Base-by-base conservation (phyloP, 2,797 vertebrate genomes). In the Sebastiscus tertius region DNA sequence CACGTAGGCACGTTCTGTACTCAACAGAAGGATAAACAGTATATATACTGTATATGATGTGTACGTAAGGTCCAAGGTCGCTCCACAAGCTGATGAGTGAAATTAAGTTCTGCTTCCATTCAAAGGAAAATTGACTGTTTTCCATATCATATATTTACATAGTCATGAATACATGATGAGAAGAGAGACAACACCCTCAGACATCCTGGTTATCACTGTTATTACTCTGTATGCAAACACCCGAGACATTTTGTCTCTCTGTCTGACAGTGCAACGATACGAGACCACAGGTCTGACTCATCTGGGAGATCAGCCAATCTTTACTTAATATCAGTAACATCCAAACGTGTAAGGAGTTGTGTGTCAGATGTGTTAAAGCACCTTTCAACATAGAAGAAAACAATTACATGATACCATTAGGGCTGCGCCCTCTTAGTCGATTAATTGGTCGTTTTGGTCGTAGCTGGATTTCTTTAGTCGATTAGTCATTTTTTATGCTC, bases 101-200 rank as follows among this genome's bases (percentile, higher is more conserved):
- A 81, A 81, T 61, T 31, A 54, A 24, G 36, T 34, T 72, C 3
- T 18, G 46, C 46, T 27, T 55, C 13, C 16, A 31, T 62, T 80
- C n/a, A 63, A 12, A 83, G 61, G 64, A 61, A 85, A 84, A 78
- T 31, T 0, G 24, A 49, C 34, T 67, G 55, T 72, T 85, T 77
- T 82, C 26, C 69, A 85, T 74, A 62, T 64, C 65, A 61, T 29
- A 4, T 72, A 61, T 83, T 77, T 80, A 78, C 27, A 81, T 29
- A 75, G 24, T 61, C 36, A 59, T 77, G 20, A 75, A 71, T 81
- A 59, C 62, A 67, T 8, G 58, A 79, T 34, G 72, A 79, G 66
- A 78, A 13, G 54, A 16, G 55, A 60, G 61, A 77, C 69, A 36
- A 84, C 65, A 64, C 74, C 58, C 55, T 69, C 60, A 85, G 61